Conservation (phyloP, 2,888 invertebrate genomes). For the Perizoma flavofasciatum region DNA sequence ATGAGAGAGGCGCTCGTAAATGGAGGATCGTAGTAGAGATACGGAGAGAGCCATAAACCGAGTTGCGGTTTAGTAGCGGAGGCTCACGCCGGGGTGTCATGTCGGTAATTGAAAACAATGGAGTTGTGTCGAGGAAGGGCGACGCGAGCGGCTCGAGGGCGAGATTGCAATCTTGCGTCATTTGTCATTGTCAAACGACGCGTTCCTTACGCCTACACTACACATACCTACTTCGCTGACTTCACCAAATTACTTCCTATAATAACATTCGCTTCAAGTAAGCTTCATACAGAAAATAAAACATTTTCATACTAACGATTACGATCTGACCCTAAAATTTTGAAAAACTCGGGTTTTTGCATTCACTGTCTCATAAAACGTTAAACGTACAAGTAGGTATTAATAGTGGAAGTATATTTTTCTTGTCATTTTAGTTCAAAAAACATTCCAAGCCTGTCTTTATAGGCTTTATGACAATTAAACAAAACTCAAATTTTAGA, state of each 20-base stretch:
- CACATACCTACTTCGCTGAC: constrained; percentile 54
- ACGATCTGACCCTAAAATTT: too few relatives aligned
- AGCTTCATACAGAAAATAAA: not conserved
- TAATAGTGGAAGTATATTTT: too few relatives aligned
- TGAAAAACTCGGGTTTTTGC: too few relatives aligned
- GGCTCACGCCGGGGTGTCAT: constrained; percentile 74
- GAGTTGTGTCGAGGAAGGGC: constrained; percentile 74
- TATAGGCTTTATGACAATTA: too few relatives aligned
- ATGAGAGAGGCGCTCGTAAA: constrained; percentile 65
- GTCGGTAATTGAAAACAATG: constrained; percentile 83
- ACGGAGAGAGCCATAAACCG: constrained; percentile 71
- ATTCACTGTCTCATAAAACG: too few relatives aligned
- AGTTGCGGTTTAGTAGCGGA: constrained; percentile 72
- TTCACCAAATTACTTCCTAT: constrained; percentile 71
- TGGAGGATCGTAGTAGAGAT: constrained; percentile 73
- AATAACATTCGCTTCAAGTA: constrained; percentile 28
- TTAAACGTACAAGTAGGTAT: too few relatives aligned
- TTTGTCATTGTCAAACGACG: constrained; percentile 89
- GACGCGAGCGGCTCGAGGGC: constrained; percentile 69
- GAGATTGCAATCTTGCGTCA: constrained; percentile 90
- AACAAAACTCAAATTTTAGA: too few relatives aligned
- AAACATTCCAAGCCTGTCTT: too few relatives aligned
- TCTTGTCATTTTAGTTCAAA: too few relatives aligned
- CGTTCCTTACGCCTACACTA: constrained; percentile 65
- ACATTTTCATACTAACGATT: too few relatives aligned